Base-by-base conservation (phyloP, 2,797 vertebrate species). In the Pogonophryne albipinna region DNA sequence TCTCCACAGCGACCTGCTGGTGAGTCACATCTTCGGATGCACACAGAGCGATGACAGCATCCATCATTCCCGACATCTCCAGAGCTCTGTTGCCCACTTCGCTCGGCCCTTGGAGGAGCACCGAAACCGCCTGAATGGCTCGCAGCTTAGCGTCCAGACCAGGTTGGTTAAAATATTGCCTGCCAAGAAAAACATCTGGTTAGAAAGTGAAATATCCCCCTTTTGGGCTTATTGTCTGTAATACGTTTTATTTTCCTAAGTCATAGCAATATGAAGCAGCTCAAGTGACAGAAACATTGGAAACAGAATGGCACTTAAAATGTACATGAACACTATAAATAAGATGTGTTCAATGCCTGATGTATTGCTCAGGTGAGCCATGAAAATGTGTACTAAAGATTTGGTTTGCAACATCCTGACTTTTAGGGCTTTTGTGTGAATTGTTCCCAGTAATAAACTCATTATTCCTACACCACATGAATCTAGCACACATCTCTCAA, bases 1-100 rank as follows among this genome's bases (percentile, higher is more conserved):
- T 96, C 91, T 99, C 98, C 78, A 99, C 97, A 0, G 98, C 98
- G 8, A 99, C 96, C 88, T 98, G 96, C 94, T 99, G 98, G 84
- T 99, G 96, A 2, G 88, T 91, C 68, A 98, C 95, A 14, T 91
- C 89, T 66, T 97, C 93, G 0, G 98, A 98, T 58, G 96, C 97
- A 0, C 97, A 99, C 61, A 99, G 94, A 1, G 96, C 93, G 59
- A 99, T 97, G 71, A 99, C 93, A 0, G 96, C 93, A 53, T 99
- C 97, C 95, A 99, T 97, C 91, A 99, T 95, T 1, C 98, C 98
- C 0, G 95, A 95, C 92, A 99, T 94, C 92, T 99, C 98, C 80
- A 99, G 94, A 66, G 95, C 95, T 80, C 95, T 94, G 87, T 98
- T 99, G 8, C 98, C 98, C 0, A 96, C 97, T 0, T 99, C 98